These are phyloP conservation scores for Petrocephalus sullivani DNA, from an alignment of 2,797 vertebrate genomes.

Conservation along the genomic window DNA sequence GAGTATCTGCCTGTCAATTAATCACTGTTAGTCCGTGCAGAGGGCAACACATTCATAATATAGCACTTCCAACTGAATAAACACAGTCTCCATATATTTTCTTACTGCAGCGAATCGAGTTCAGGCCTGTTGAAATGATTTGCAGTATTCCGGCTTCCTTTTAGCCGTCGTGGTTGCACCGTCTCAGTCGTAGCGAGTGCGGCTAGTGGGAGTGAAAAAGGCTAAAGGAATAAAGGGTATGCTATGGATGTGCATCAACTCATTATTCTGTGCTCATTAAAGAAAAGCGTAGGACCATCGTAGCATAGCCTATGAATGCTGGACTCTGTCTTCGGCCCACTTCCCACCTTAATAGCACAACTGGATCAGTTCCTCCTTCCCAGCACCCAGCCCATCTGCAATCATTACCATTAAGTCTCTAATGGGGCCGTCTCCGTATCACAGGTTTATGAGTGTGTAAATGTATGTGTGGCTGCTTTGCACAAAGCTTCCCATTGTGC, in stretches of 20 bases:
- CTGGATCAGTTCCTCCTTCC: not conserved
- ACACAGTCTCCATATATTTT: slow-evolving; percentile 13
- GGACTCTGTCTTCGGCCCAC: slow-evolving; percentile 37
- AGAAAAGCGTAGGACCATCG: slow-evolving; percentile 45
- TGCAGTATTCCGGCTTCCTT: slow-evolving; percentile 23
- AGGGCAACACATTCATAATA: slow-evolving; percentile 30
- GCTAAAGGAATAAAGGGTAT: not conserved
- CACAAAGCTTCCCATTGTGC: not conserved
- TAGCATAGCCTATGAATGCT: slow-evolving; percentile 31
- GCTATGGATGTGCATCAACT: too few relatives aligned
- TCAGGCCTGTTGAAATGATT: slow-evolving; percentile 11
- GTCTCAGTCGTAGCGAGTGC: not conserved
- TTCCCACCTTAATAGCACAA: slow-evolving; percentile 5
- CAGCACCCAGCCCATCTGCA: not conserved
- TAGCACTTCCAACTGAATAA: slow-evolving; percentile 28
- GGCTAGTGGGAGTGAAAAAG: not conserved
- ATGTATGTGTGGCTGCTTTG: not conserved
- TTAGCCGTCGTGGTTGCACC: not conserved
- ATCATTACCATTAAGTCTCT: not conserved
- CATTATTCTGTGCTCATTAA: slow-evolving; percentile 39
- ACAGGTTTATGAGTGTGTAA: slow-evolving; percentile 33
- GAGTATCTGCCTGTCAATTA: slow-evolving; percentile 5
- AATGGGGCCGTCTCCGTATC: slow-evolving; percentile 37
- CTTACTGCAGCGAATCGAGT: slow-evolving; percentile 12
- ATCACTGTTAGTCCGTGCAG: slow-evolving; percentile 29